A percentile compares a stretch with the other conserved stretches of the same genome.
Conservation (phyloP, 2,113 vertebrate genomes). For the Lophochroa leadbeateri region DNA sequence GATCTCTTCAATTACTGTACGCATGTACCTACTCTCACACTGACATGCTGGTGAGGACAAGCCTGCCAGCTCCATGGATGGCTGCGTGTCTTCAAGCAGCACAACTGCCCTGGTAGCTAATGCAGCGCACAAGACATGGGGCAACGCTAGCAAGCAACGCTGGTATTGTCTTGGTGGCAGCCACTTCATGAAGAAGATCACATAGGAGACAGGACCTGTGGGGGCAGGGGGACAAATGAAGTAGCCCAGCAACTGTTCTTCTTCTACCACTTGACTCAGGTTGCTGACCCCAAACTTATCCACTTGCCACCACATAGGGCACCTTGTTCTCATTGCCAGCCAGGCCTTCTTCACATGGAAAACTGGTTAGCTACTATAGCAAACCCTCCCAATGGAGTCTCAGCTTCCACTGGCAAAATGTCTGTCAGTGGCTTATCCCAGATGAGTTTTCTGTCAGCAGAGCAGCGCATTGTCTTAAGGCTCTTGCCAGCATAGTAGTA, state of each 20-base stretch:
- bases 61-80: conserved; percentile 1
- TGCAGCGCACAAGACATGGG: not conserved
- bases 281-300: not conserved
- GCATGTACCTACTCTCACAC: conserved; percentile 40
- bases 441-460: not conserved
- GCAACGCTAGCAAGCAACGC: not conserved
- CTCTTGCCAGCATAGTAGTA: not conserved
- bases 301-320: not conserved
- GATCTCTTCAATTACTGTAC: conserved; percentile 70
- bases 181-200: not conserved
- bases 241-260: not conserved
- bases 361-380: too few relatives aligned
- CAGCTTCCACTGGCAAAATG: not conserved
- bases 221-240: not conserved
- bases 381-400: not conserved
- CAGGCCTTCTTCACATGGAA: not conserved
- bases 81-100: conserved; percentile 6
- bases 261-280: not conserved
- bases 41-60: not conserved
- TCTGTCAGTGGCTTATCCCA: not conserved
- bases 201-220: not conserved
- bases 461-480: not conserved
- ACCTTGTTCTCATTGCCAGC: not conserved
- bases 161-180: not conserved
- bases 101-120: not conserved